Percentiles rank a stretch among this genome's conserved stretches.
Conservation (phyloP, 2,888 invertebrate species). For the Chrysopilus asiliformis region DNA sequence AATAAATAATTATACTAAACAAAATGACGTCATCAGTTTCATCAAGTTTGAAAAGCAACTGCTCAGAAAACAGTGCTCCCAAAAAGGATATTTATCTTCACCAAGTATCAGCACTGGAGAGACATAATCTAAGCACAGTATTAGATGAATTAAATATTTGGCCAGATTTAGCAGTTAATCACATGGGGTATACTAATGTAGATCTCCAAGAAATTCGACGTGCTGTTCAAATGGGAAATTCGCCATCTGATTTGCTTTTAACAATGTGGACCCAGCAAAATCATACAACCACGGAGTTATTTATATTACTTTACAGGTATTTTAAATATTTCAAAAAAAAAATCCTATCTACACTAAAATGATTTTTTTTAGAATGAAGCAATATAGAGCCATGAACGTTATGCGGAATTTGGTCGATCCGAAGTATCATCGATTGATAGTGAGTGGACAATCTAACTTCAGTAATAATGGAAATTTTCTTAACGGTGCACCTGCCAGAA, state of each 20-base stretch:
- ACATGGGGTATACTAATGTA: constrained; percentile 49
- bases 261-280: constrained; percentile 71
- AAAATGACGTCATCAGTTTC: too few species aligned
- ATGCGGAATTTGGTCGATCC: constrained; percentile 51
- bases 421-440: constrained; percentile 47
- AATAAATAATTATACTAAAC: too few species aligned
- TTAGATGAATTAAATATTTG: constrained; percentile 68
- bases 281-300: constrained; percentile 67
- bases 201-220: constrained; percentile 28
- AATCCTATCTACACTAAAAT: background rate
- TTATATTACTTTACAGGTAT: constrained; percentile 46
- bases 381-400: constrained; percentile 59
- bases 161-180: constrained; percentile 57
- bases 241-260: constrained; percentile 63
- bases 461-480: constrained; percentile 9
- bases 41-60: too few species aligned
- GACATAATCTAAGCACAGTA: constrained; percentile 57
- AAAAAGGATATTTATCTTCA: constrained; percentile 45
- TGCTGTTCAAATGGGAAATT: constrained; percentile 42
- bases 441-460: constrained; percentile 11
- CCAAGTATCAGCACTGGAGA: constrained; percentile 55
- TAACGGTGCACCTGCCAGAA: too few species aligned
- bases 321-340: background rate
- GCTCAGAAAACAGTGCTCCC: too few species aligned
- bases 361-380: constrained; percentile 44